Percentiles rank a stretch among this genome's conserved stretches.
These are phyloP conservation scores for Bembecia ichneumoniformis DNA, from an alignment of 2,888 invertebrate genomes.

Conservation along the genomic window DNA sequence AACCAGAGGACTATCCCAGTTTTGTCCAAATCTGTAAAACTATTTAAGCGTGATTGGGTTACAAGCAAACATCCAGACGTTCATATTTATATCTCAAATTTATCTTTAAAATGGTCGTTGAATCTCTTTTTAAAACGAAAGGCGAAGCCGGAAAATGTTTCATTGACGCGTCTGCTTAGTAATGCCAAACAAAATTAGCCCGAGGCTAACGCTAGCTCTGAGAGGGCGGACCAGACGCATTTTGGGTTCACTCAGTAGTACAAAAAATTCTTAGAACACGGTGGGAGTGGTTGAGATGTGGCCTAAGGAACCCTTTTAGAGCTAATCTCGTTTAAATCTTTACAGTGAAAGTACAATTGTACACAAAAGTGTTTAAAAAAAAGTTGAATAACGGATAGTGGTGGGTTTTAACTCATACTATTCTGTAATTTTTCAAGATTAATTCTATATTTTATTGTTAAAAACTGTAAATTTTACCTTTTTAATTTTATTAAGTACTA, in stretches of 20 bases:
- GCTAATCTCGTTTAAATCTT: conserved; percentile 33
- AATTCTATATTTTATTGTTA: too few relatives aligned
- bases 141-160: conserved; percentile 9
- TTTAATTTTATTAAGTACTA: too few relatives aligned
- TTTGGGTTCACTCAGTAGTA: conserved; percentile 5
- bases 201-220: conserved; percentile 1
- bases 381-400: too few relatives aligned
- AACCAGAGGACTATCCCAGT: too few relatives aligned
- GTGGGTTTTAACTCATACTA: too few relatives aligned
- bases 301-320: conserved; percentile 32
- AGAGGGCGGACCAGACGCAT: conserved; percentile 10
- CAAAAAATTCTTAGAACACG: conserved; percentile 11
- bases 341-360: conserved; percentile 14
- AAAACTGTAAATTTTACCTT: too few relatives aligned
- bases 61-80: too few relatives aligned
- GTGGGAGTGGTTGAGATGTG: conserved; percentile 36
- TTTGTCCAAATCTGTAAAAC: too few relatives aligned
- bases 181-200: background rate
- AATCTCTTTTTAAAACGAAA: background rate
- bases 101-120: too few relatives aligned
- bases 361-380: conserved; percentile 14
- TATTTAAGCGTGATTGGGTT: too few relatives aligned
- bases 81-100: too few relatives aligned
- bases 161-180: conserved; percentile 3
- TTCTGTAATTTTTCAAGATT: too few relatives aligned